Evolutionary conservation across 2,888 invertebrate genomes (phyloP).

Genomic region (Rotaria macrura): DNA sequence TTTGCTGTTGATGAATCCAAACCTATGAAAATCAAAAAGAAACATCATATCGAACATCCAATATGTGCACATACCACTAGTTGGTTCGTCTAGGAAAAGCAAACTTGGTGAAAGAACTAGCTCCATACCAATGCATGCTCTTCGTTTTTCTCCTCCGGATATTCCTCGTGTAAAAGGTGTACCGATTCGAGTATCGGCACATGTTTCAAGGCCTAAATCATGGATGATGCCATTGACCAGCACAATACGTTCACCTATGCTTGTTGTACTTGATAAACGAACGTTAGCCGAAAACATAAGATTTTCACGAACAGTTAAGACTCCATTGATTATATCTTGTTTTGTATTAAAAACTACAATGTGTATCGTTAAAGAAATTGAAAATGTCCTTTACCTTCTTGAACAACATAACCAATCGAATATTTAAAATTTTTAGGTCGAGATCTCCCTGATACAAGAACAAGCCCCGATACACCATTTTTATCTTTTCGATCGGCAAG

Average conservation of each 20-base stretch:
- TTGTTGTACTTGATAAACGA: constrained; percentile 40
- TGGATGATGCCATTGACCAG: constrained; percentile 42
- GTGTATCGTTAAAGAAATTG: too few species aligned
- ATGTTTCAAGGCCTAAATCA: constrained; percentile 45
- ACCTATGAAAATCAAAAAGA: constrained; percentile 32
- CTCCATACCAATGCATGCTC: constrained; percentile 50
- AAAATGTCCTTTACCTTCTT: constrained; percentile 42
- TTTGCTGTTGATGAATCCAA: constrained; percentile 49
- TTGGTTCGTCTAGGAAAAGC: constrained; percentile 50
- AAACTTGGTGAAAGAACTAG: constrained; percentile 47
- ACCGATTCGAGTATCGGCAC: constrained; percentile 47
- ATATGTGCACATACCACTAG: constrained; percentile 39
- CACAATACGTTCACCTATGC: constrained; percentile 36
- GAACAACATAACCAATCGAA: constrained; percentile 49
- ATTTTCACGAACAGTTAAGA: constrained; percentile 42
- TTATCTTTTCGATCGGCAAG: constrained; percentile 46
- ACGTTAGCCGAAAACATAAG: constrained; percentile 39
- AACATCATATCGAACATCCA: too few species aligned
- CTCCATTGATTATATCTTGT: constrained; percentile 46
- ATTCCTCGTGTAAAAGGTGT: constrained; percentile 49
- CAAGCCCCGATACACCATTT: constrained; percentile 39
- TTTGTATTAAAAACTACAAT: too few species aligned
- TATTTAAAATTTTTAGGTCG: constrained; percentile 48
- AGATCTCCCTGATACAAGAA: constrained; percentile 44
- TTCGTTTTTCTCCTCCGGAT: constrained; percentile 49